Evolutionary conservation across 2,113 vertebrate species (phyloP).

Genomic region (Nannospalax galili): DNA sequence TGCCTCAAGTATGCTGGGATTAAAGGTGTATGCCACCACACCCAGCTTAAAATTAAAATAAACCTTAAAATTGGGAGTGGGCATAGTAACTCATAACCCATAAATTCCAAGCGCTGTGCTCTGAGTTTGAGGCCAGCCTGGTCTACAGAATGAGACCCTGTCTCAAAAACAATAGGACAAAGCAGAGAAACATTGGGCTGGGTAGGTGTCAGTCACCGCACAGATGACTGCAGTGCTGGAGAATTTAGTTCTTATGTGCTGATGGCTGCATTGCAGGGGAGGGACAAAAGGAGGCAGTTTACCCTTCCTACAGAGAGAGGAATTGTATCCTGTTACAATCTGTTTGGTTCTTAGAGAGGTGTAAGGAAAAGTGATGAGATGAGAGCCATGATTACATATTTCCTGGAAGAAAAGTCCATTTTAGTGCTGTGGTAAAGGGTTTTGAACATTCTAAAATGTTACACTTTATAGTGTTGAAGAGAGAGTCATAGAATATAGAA

Average conservation of each 20-base stretch:
- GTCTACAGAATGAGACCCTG: neutral
- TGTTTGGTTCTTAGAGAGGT: neutral
- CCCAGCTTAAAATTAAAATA: no score
- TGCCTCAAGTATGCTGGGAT: no score
- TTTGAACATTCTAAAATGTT: constrained; percentile 54
- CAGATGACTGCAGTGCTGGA: constrained; percentile 11
- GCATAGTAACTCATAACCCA: neutral
- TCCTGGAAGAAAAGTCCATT: neutral
- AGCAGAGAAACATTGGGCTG: neutral
- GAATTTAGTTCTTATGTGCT: neutral
- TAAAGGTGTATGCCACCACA: no score
- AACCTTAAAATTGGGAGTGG: no score
- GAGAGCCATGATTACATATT: neutral
- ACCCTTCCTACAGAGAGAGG: neutral
- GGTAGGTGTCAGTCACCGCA: neutral
- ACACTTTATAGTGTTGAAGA: neutral
- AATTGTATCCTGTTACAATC: neutral
- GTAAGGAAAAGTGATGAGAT: neutral
- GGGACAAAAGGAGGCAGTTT: neutral
- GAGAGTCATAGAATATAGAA: constrained; percentile 10
- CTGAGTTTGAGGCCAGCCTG: neutral
- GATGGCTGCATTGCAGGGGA: neutral
- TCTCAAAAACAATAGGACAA: neutral
- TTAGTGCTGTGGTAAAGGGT: neutral
- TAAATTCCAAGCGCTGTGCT: neutral